These are phyloP conservation scores for Rhincodon typus DNA, from an alignment of 2,797 vertebrate genomes.

Conservation along the genomic window DNA sequence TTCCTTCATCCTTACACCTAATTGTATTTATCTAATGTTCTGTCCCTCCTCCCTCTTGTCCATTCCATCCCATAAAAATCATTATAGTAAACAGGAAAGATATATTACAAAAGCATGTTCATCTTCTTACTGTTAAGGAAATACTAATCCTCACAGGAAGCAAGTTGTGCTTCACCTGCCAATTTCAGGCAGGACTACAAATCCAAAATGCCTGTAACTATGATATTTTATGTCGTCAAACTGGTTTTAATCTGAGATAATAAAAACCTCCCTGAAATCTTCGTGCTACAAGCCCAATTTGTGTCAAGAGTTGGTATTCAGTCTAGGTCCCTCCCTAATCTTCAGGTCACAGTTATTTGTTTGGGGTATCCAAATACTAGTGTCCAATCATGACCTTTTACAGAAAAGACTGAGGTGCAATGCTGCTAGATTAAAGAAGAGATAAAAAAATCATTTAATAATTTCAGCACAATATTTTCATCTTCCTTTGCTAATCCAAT, in stretches of 20 bases:
- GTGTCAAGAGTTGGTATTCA: not conserved
- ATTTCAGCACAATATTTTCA: not conserved
- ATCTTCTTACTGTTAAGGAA: not conserved
- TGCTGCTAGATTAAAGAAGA: not conserved
- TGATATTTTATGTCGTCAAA: not conserved
- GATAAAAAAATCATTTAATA: not conserved
- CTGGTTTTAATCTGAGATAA: not conserved
- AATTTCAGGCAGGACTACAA: not conserved
- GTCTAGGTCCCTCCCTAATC: not conserved
- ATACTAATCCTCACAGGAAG: not conserved
- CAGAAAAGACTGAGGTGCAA: not conserved
- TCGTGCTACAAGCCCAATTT: not conserved
- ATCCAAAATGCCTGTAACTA: not conserved
- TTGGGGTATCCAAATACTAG: not conserved
- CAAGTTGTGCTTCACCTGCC: not conserved
- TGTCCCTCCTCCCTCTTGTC: not conserved
- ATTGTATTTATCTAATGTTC: not conserved
- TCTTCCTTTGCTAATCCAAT: not conserved
- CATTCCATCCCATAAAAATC: not conserved
- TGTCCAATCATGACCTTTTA: not conserved
- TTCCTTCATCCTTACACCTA: not conserved
- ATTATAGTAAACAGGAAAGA: not conserved
- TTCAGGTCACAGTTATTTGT: not conserved
- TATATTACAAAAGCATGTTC: not conserved
- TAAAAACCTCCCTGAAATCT: not conserved